Evolutionary conservation across 2,113 vertebrate species (phyloP).

Genomic region (Hucho hucho): DNA sequence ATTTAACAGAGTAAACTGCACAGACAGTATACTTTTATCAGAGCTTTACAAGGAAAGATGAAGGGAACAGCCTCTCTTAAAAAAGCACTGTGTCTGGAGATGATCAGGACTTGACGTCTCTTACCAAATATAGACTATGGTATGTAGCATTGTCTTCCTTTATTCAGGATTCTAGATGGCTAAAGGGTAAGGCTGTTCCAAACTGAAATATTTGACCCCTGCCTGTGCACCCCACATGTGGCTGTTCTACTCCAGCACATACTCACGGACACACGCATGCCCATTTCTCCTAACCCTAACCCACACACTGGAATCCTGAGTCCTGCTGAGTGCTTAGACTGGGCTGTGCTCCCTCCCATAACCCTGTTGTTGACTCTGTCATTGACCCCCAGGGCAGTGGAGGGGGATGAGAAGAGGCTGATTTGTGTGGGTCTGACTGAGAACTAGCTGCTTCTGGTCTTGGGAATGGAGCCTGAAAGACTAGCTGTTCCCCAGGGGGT

Average conservation of each 20-base stretch:
- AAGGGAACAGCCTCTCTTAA: slow-evolving; percentile 2
- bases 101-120: slow-evolving; percentile 23
- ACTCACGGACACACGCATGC: neutral
- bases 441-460: neutral
- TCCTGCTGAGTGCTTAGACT: slow-evolving; percentile 1
- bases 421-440: slow-evolving; percentile 5
- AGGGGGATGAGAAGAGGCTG: neutral
- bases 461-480: neutral
- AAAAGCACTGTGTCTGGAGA: slow-evolving; percentile 15
- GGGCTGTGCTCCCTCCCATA: slow-evolving; percentile 15
- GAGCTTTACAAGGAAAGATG: slow-evolving; percentile 10
- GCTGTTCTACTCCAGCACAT: neutral
- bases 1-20: slow-evolving; percentile 22
- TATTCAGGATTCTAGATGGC: slow-evolving; percentile 31
- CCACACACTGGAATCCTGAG: slow-evolving; percentile 1
- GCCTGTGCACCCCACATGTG: slow-evolving; percentile 12
- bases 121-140: slow-evolving; percentile 41
- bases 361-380: slow-evolving; percentile 11
- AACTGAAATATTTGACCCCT: neutral
- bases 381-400: slow-evolving; percentile 21
- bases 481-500: slow-evolving; percentile 19
- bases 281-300: neutral
- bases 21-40: slow-evolving; percentile 11
- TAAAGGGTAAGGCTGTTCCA: neutral
- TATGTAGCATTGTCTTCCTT: slow-evolving; percentile 33